Percentiles rank a stretch among this genome's conserved stretches.
These are phyloP conservation scores for Vidua chalybeata DNA, from an alignment of 2,113 vertebrate species.

Conservation along the genomic window DNA sequence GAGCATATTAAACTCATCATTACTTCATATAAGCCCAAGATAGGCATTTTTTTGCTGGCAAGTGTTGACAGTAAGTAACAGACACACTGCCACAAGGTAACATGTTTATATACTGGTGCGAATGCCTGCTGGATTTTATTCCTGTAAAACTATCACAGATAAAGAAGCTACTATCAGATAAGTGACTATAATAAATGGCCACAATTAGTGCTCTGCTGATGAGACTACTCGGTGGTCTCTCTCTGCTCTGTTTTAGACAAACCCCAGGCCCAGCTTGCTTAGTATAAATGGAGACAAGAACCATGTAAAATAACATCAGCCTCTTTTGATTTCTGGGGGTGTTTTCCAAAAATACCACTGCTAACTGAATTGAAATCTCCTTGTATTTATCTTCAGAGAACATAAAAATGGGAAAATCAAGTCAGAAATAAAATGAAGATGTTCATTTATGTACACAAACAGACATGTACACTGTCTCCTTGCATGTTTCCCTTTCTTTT, in stretches of 20 bases:
- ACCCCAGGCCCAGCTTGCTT: conserved; percentile 69
- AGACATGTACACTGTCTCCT: background rate
- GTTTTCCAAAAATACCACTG: background rate
- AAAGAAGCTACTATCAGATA: conserved; percentile 89
- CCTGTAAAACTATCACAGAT: conserved; percentile 84
- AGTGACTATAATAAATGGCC: conserved; percentile 86
- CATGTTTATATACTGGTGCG: conserved; percentile 76
- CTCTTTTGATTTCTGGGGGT: background rate
- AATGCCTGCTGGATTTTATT: conserved; percentile 82
- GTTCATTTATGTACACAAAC: background rate
- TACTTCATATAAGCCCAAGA: conserved; percentile 79
- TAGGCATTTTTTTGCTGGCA: conserved; percentile 69
- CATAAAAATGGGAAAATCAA: background rate
- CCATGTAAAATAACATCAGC: conserved; percentile 50
- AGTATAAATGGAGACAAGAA: conserved; percentile 30
- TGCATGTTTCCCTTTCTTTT: background rate
- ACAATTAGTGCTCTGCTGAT: conserved; percentile 80
- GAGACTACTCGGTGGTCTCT: conserved; percentile 86
- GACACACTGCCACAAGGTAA: conserved; percentile 77
- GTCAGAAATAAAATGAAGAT: background rate
- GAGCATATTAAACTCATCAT: conserved; percentile 84
- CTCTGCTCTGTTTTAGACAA: conserved; percentile 72
- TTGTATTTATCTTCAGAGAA: conserved; percentile 7
- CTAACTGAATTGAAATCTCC: conserved; percentile 5
- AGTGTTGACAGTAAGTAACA: conserved; percentile 86